Conservation (phyloP, 2,797 vertebrate species). For the Sebastes cheni region DNA sequence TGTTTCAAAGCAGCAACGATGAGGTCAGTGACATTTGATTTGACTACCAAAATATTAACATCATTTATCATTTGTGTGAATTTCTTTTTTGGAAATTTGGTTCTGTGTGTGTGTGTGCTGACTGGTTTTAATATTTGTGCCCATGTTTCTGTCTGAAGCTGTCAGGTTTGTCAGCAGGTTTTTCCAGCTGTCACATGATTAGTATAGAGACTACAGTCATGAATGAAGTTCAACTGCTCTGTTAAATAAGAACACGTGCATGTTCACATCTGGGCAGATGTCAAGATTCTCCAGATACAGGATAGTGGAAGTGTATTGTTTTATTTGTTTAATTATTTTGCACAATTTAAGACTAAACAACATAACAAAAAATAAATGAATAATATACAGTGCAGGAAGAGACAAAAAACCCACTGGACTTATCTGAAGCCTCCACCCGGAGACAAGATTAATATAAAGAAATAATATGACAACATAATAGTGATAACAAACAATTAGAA, state of each 20-base stretch:
- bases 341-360: too few species aligned
- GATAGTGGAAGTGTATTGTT: background rate
- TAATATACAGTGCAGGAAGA: too few species aligned
- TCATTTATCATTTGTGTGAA: background rate
- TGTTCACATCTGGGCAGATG: background rate
- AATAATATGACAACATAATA: too few species aligned
- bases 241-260: background rate
- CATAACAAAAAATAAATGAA: too few species aligned
- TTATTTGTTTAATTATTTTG: too few species aligned
- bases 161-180: slow-evolving; percentile 20
- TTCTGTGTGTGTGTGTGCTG: background rate
- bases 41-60: background rate
- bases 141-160: background rate
- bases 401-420: too few species aligned
- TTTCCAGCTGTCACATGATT: slow-evolving; percentile 48
- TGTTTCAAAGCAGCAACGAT: slow-evolving; percentile 39
- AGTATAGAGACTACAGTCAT: background rate
- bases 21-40: slow-evolving; percentile 61
- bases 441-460: too few species aligned
- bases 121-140: background rate
- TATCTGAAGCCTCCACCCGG: accelerated
- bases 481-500: too few species aligned
- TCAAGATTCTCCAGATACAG: background rate
- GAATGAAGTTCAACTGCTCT: background rate
- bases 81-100: background rate